Base-by-base conservation (phyloP, 2,113 vertebrate genomes). In the Oreamnos americanus region DNA sequence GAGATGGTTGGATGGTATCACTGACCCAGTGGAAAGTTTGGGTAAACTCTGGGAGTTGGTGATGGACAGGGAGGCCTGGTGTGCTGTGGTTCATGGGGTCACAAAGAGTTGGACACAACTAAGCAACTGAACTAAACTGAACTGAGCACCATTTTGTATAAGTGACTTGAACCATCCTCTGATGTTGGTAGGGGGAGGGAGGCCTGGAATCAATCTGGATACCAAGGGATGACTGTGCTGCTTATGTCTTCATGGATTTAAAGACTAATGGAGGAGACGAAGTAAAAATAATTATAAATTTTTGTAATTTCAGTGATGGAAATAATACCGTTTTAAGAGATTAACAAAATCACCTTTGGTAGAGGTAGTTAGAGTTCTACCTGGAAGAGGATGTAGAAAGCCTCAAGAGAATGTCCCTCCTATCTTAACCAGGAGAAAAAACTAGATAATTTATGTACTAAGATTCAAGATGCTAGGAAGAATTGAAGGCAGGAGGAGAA, bases 241-340 rank as follows among this genome's bases (percentile, higher is more conserved):
- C n/a, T 39, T 17, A 23, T 60, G 25, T 90, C 76, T 94, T 79
- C 45, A 39, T 71, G 30, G 67, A 23, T 6, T 49, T 79, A 86
- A 67, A 62, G 51, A 84, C 57, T 87, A 74, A 5, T 79, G 28
- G 53, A 53, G 58, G 55, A 67, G n/a, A 79, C 33, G 45, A 67
- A 79, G n/a, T 67, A 86, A 81, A 94, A 95, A 16, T 89, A 62
- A 58, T 71, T 47, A 43, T 12, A 60, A 64, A 58, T 49, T 57
- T 86, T 92, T 90, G 10, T 82, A 78, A 51, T 28, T 45, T 15
- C 14, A 53, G 0, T 91, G 79, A 43, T 62, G 21, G 78, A 58
- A 93, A 83, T 62, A 84, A 43, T 62, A 83, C 55, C 26, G 14
- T 79, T 15, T 57, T 93, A 78, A 81, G 39, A 76, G 58, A 92